Conservation (phyloP, 2,888 invertebrate species). For the Chalcosyrphus nemorum region DNA sequence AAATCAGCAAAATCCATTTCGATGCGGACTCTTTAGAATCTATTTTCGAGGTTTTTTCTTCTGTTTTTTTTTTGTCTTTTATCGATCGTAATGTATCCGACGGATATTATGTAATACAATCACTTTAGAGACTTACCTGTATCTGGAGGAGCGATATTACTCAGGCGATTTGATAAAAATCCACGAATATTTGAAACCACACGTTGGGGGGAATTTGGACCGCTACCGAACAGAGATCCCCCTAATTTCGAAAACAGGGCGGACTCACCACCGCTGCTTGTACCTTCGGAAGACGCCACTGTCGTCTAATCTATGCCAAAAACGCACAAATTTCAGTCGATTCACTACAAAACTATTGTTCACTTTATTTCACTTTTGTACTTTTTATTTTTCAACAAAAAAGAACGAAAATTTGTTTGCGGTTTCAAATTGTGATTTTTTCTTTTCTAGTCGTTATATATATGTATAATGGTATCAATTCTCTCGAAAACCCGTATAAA, state of each 20-base stretch:
- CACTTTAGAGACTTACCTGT: slow-evolving; percentile 85
- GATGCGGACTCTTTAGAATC: not conserved
- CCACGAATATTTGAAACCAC: slow-evolving; percentile 89
- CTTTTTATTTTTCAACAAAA: slow-evolving; percentile 24
- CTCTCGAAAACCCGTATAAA: slow-evolving; percentile 67
- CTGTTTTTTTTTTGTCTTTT: not conserved
- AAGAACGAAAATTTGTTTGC: slow-evolving; percentile 21
- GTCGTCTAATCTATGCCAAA: slow-evolving; percentile 74
- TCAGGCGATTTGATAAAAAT: slow-evolving; percentile 86
- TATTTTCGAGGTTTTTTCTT: no score
- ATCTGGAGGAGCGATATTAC: slow-evolving; percentile 87
- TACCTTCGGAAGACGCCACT: slow-evolving; percentile 82
- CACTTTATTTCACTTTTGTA: slow-evolving; percentile 35
- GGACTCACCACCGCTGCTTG: slow-evolving; percentile 83
- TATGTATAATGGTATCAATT: slow-evolving; percentile 35
- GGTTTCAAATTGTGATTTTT: slow-evolving; percentile 58
- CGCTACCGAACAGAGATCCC: slow-evolving; percentile 86
- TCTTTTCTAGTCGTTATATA: no score
- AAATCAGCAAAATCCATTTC: slow-evolving; percentile 2
- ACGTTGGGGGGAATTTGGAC: slow-evolving; percentile 87
- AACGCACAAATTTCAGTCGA: slow-evolving; percentile 58
- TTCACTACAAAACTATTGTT: slow-evolving; percentile 54
- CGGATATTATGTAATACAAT: slow-evolving; percentile 49
- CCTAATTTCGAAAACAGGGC: slow-evolving; percentile 86
- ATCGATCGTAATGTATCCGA: slow-evolving; percentile 42